phyloP scores from a whole-genome alignment of 2,888 invertebrate species.

The Thymelicus acteon region DNA sequence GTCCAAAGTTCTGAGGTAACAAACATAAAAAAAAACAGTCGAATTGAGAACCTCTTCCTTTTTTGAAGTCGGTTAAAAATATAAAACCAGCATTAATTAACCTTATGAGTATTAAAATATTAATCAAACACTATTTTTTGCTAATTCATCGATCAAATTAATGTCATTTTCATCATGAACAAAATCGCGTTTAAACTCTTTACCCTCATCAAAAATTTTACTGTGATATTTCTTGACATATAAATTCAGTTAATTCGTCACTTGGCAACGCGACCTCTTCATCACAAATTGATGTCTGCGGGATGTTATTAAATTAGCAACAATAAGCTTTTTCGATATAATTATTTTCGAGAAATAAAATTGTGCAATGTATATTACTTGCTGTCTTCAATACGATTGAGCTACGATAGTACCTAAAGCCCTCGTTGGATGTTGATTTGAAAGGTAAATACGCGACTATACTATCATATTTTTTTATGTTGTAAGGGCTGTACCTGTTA shows the following conservation, averaged over 20 bases:
- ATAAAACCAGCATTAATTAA: too few relatives aligned
- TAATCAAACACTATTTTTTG: not conserved
- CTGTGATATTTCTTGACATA: not conserved
- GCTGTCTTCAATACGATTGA: not conserved
- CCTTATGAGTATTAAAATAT: too few relatives aligned
- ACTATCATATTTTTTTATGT: not conserved
- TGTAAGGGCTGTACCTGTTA: not conserved
- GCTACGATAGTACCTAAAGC: not conserved
- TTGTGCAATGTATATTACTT: not conserved
- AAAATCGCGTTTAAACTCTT: not conserved
- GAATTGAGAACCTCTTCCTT: too few relatives aligned
- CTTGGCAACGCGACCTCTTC: not conserved
- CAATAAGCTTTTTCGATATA: not conserved
- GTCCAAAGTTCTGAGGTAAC: too few relatives aligned
- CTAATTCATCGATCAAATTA: not conserved
- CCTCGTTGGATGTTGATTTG: not conserved
- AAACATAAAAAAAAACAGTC: too few relatives aligned
- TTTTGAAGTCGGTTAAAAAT: too few relatives aligned
- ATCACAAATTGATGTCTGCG: slow-evolving; percentile 12
- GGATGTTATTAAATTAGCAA: slow-evolving; percentile 2
- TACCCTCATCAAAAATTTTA: not conserved
- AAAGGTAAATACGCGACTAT: not conserved
- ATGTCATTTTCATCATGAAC: not conserved
- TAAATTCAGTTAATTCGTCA: slow-evolving; percentile 1
- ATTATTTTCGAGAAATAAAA: not conserved